Percentiles rank a stretch among this genome's conserved stretches.
Evolutionary conservation across 2,113 vertebrate genomes (phyloP).

Genomic region (Nyctibius bracteatus): DNA sequence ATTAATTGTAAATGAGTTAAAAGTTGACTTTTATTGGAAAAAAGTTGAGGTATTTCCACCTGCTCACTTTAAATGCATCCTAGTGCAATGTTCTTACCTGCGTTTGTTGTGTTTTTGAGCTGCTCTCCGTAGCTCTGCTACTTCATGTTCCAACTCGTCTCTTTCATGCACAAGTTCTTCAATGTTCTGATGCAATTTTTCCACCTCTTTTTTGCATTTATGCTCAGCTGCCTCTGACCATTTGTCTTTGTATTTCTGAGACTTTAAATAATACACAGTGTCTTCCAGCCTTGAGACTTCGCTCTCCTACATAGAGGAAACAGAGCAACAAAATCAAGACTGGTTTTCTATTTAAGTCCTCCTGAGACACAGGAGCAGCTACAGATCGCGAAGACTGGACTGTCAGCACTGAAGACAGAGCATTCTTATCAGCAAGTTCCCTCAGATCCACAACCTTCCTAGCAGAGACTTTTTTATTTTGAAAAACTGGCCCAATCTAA

Average conservation of each 20-base stretch:
- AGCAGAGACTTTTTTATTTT: background rate
- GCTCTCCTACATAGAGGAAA: constrained; percentile 64
- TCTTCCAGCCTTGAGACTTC: constrained; percentile 74
- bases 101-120: constrained; percentile 49
- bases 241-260: constrained; percentile 27
- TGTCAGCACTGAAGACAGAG: background rate
- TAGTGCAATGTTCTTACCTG: constrained; percentile 60
- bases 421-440: background rate
- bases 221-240: constrained; percentile 3
- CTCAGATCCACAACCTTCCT: background rate
- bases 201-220: constrained; percentile 39
- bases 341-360: background rate
- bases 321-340: background rate
- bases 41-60: background rate
- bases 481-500: background rate
- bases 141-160: constrained; percentile 68
- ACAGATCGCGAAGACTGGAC: background rate
- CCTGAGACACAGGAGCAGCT: background rate
- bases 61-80: background rate
- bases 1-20: fast-evolving
- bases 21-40: background rate
- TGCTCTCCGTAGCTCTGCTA: constrained; percentile 67
- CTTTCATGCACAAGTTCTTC: constrained; percentile 69
- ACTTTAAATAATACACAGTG: constrained; percentile 67
- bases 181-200: constrained; percentile 47